These are phyloP conservation scores for human (Homo sapiens) DNA, from an alignment of 2,113 vertebrate species.

Conservation along the genomic window GRCh38 chr12:12925501-12926000, in stretches of 20 bases:
- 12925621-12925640: slow-evolving; percentile 52
- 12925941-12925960: too few species aligned
- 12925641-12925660: slow-evolving; percentile 41
- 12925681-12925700: neutral
- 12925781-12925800: neutral
- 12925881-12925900: too few species aligned
- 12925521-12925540: slow-evolving; percentile 33
- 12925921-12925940: too few species aligned
- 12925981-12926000: too few species aligned
- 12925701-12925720: neutral
- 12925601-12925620: slow-evolving; percentile 29
- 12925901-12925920: too few species aligned
- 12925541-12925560: neutral
- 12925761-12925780: neutral
- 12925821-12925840: too few species aligned
- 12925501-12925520: neutral
- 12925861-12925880: too few species aligned
- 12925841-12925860: too few species aligned
- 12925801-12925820: neutral
- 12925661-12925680: slow-evolving; percentile 21
- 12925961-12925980: too few species aligned
- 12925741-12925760: neutral
- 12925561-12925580: slow-evolving; percentile 26
- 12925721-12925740: neutral
- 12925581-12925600: neutral